Evolutionary conservation across 2,888 invertebrate species (phyloP).

Genomic region (Drosophila subsilvestris): DNA sequence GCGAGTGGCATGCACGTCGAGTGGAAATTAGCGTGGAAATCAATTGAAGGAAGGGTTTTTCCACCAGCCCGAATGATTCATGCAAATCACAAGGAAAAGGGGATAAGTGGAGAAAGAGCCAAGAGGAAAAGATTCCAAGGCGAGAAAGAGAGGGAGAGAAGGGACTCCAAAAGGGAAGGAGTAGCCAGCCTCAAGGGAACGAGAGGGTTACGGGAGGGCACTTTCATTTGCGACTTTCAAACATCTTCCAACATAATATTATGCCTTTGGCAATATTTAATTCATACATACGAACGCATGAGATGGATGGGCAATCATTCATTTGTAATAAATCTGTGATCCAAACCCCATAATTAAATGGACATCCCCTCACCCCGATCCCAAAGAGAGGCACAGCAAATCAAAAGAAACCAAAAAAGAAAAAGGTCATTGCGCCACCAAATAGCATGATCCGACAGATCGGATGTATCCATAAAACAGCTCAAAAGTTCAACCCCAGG

Average conservation of each 20-base stretch:
- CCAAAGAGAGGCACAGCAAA: conserved; percentile 9
- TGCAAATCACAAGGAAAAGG: conserved; percentile 36
- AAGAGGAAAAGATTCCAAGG: not conserved
- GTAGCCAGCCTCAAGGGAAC: not conserved
- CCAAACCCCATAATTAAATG: conserved; percentile 53
- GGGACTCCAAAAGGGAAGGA: conserved; percentile 13
- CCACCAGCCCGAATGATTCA: conserved; percentile 58
- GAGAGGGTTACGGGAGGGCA: conserved; percentile 6
- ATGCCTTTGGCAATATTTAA: conserved; percentile 20
- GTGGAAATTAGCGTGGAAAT: conserved; percentile 70
- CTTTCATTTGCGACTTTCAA: conserved; percentile 35
- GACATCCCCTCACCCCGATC: conserved; percentile 14
- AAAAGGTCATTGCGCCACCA: conserved; percentile 67
- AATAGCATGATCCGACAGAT: conserved; percentile 8
- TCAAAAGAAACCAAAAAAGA: conserved; percentile 28
- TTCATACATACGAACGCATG: conserved; percentile 14
- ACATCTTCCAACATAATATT: not conserved
- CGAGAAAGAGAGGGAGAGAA: conserved; percentile 4
- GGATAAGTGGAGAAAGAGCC: no score
- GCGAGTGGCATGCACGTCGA: conserved; percentile 61
- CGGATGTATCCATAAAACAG: not conserved
- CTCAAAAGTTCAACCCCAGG: not conserved
- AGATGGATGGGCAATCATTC: conserved; percentile 29
- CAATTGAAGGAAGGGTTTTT: conserved; percentile 52
- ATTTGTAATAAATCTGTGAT: conserved; percentile 33